Base-by-base conservation (phyloP, 2,113 vertebrate genomes). In the Haemorhous mexicanus region DNA sequence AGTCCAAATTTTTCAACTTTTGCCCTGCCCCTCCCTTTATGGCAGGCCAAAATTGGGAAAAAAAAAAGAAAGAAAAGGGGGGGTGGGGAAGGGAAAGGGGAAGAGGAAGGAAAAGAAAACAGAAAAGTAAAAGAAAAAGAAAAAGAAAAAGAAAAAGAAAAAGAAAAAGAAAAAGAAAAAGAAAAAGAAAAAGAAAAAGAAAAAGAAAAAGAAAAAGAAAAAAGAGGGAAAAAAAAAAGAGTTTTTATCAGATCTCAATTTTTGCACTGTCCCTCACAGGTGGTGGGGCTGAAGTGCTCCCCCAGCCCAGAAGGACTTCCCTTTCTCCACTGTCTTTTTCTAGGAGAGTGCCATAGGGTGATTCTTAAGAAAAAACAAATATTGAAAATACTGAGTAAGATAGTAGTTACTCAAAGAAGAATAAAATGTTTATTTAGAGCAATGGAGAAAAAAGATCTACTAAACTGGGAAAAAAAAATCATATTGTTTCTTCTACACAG, bases 21-120 rank as follows among this genome's bases (percentile, higher is more conserved):
- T 20, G 52, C 21, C 28, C 14, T 85, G 23, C 32, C 10, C 22
- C 84, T 79, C 13, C 6, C 33, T 47, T 70, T 62, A 35, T 30
- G 41, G 43, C 50, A 61, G 19, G 49, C 13, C 7, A 86, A 49
- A 58, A 46, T 1, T 66, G 35, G 35, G 2, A 27, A 33, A 12
- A 7, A 7, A 47, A 8, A 12, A 18, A 3, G 2, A 32, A 11
- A 3, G 3, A 11, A 9, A 41, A 18, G 2, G 13, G 10, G 16
- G 16, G 37, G 8, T 4, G 23, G 13, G 4, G 9, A 35, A n/a
- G 24, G 22, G 16, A 5, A 35, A 41, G 33, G 16, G 16, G 7
- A 35, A 41, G 39, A 15, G 4, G 1, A 27, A 11, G 49, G 4
- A 7, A 4, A 11, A 15, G 2, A 41, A 41, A 41, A 41, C 13